A percentile compares a stretch with the other conserved stretches of the same genome.
These are phyloP conservation scores for Psilopsiagon aymara DNA, from an alignment of 2,113 vertebrate genomes.

Conservation along the genomic window DNA sequence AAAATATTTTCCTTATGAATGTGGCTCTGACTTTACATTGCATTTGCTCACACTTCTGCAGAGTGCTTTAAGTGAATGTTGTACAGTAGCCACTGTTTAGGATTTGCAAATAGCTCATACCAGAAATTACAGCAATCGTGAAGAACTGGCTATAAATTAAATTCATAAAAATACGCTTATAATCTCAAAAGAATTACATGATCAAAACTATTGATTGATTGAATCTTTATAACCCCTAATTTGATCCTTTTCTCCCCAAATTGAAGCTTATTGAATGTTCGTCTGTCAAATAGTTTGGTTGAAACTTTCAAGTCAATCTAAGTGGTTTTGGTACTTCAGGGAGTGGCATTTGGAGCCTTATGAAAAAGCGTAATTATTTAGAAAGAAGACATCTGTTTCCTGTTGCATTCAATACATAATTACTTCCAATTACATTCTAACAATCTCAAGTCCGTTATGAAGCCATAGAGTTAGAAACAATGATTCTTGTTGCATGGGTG, in stretches of 20 bases:
- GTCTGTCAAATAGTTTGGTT: background rate
- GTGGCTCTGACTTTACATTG: constrained; percentile 35
- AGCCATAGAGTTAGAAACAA: constrained; percentile 8
- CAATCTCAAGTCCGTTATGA: background rate
- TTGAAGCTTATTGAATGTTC: background rate
- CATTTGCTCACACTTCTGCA: background rate
- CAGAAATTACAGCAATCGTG: background rate
- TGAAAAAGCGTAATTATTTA: background rate
- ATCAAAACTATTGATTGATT: background rate
- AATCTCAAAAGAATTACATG: background rate
- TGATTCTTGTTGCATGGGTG: constrained; percentile 2
- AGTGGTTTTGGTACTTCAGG: background rate
- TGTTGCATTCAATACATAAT: constrained; percentile 37
- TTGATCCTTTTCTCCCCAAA: background rate
- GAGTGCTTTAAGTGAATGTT: background rate
- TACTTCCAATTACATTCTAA: constrained; percentile 27
- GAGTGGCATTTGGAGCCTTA: background rate
- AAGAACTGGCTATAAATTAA: background rate
- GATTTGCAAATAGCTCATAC: background rate
- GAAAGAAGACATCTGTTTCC: constrained; percentile 43
- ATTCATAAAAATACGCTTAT: background rate
- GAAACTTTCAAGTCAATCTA: background rate
- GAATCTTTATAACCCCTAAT: background rate
- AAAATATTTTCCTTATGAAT: constrained; percentile 78
- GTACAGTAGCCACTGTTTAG: background rate